A percentile compares a stretch with the other conserved stretches of the same genome.
Evolutionary conservation across 2,113 vertebrate genomes (phyloP).

Genomic region (Nasalis larvatus): DNA sequence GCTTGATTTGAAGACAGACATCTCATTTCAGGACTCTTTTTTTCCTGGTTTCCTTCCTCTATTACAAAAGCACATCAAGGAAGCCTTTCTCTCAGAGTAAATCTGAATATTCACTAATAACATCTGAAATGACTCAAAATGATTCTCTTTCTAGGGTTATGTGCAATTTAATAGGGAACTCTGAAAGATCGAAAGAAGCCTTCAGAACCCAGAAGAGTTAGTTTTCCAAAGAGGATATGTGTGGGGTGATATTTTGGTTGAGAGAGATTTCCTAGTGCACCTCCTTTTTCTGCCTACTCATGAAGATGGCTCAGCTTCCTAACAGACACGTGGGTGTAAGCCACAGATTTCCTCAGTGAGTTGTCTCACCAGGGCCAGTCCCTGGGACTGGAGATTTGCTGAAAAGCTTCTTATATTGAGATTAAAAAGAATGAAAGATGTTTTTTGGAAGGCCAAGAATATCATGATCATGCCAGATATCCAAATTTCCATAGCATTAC

Average conservation of each 20-base stretch:
- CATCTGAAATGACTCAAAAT: conserved; percentile 8
- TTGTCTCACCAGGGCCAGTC: background rate
- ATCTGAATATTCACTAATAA: conserved; percentile 52
- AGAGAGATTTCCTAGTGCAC: conserved; percentile 5
- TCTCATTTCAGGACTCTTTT: conserved; percentile 4
- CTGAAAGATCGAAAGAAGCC: conserved; percentile 20
- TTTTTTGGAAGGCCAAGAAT: background rate
- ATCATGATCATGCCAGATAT: background rate
- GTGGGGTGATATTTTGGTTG: background rate
- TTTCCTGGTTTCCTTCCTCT: conserved; percentile 16
- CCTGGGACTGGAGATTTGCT: background rate
- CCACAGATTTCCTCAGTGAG: background rate
- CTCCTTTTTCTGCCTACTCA: background rate
- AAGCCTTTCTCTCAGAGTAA: conserved; percentile 22
- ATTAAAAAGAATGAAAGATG: background rate
- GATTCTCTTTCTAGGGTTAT: conserved; percentile 33
- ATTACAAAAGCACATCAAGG: conserved; percentile 19
- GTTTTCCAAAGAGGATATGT: background rate
- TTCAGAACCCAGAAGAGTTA: background rate
- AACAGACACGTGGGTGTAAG: background rate
- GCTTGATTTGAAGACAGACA: conserved; percentile 25
- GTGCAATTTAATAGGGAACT: conserved; percentile 45
- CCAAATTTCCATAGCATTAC: background rate
- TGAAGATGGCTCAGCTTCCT: background rate
- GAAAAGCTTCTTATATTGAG: background rate